Percentiles rank a stretch among this genome's conserved stretches.
These are phyloP conservation scores for Nomada lathburiana DNA, from an alignment of 2,888 invertebrate species.

Conservation along the genomic window DNA sequence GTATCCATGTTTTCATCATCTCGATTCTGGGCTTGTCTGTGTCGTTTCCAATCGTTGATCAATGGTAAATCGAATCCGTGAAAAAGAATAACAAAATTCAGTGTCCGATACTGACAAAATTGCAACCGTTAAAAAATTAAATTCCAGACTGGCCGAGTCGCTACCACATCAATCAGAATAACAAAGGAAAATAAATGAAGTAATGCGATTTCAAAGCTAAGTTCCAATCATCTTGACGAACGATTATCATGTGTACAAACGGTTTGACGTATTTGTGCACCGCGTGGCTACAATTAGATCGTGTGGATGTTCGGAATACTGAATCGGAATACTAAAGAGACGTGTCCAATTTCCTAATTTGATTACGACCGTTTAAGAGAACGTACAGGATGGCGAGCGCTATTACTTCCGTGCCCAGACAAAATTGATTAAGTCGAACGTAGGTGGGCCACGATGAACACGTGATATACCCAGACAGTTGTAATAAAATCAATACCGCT, in stretches of 20 bases:
- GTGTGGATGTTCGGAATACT: conserved; percentile 39
- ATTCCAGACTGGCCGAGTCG: not conserved
- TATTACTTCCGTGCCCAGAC: conserved; percentile 64
- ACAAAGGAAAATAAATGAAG: not conserved
- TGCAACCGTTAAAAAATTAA: not conserved
- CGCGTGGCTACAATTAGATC: conserved; percentile 58
- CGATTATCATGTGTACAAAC: conserved; percentile 38
- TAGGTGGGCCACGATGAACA: conserved; percentile 35
- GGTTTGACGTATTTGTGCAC: conserved; percentile 41
- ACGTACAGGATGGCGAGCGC: conserved; percentile 52
- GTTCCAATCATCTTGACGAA: not conserved
- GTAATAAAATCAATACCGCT: conserved; percentile 13
- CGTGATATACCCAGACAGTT: not conserved
- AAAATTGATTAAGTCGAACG: conserved; percentile 65
- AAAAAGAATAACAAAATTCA: not conserved
- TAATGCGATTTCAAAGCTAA: not conserved
- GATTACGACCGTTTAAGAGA: conserved; percentile 65
- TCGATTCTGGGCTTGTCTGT: conserved; percentile 91
- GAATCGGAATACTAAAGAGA: conserved; percentile 61
- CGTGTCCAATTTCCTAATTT: conserved; percentile 72
- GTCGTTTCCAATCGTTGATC: not conserved
- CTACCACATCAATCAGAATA: not conserved
- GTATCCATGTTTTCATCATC: conserved; percentile 89
- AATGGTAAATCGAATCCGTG: not conserved
- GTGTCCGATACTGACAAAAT: not conserved